Evolutionary conservation across 2,888 invertebrate species (phyloP).

Genomic region (Teinopalpus imperialis): DNA sequence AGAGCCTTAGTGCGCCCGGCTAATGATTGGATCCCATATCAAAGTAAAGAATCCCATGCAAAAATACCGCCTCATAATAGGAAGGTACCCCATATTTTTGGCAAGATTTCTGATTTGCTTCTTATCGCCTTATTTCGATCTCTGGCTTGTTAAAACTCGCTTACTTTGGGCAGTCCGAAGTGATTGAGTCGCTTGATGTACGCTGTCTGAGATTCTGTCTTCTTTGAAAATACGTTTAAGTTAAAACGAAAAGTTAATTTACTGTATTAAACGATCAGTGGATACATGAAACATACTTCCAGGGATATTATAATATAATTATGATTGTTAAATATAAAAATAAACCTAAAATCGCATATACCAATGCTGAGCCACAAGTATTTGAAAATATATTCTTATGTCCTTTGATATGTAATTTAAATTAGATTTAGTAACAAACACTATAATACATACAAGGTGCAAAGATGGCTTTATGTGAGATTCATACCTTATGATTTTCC

Average conservation of each 20-base stretch:
- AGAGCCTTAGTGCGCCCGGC: constrained; percentile 45
- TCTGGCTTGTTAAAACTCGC: constrained; percentile 72
- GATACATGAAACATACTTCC: too few species aligned
- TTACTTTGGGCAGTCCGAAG: constrained; percentile 53
- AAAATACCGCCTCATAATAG: constrained; percentile 76
- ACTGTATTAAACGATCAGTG: constrained; percentile 26
- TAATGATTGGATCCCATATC: constrained; percentile 78
- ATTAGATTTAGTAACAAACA: too few species aligned
- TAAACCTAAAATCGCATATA: too few species aligned
- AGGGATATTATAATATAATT: too few species aligned
- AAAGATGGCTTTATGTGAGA: too few species aligned
- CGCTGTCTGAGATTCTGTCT: constrained; percentile 34
- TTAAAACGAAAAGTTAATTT: constrained; percentile 22
- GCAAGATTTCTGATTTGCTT: constrained; percentile 73
- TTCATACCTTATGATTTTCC: too few species aligned
- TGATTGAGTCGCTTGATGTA: constrained; percentile 62
- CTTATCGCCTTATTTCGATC: constrained; percentile 78
- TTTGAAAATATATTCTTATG: too few species aligned
- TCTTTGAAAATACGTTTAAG: constrained; percentile 19
- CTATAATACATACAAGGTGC: too few species aligned
- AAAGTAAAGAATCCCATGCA: constrained; percentile 71
- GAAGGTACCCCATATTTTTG: constrained; percentile 67
- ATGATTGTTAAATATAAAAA: too few species aligned
- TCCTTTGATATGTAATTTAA: too few species aligned
- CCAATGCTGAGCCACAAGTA: too few species aligned